These are phyloP conservation scores for Lithobius niger DNA, from an alignment of 1,140 invertebrate genomes.

Conservation along the genomic window DNA sequence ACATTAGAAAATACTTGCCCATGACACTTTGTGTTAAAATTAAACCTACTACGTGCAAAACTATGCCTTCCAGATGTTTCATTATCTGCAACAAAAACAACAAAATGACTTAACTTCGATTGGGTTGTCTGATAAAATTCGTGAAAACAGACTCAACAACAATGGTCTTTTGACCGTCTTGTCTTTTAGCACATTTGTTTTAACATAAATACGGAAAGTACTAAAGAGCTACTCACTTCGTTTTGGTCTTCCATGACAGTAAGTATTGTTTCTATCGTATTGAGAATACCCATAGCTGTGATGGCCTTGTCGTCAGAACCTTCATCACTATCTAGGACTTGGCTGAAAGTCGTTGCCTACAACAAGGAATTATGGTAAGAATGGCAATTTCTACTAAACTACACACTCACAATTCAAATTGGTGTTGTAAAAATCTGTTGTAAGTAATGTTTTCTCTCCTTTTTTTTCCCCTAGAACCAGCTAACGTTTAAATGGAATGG, in stretches of 20 bases:
- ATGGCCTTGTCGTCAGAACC: conserved; percentile 92
- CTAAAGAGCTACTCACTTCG: conserved; percentile 32
- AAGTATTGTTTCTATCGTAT: conserved; percentile 90
- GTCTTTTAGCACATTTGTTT: no score
- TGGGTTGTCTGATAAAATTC: no score
- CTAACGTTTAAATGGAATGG: no score
- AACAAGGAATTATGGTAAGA: conserved; percentile 11
- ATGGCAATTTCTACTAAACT: background rate
- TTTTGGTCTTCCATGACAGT: conserved; percentile 83
- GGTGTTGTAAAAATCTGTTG: no score
- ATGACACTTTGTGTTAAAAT: conserved; percentile 73
- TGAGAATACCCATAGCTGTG: conserved; percentile 89
- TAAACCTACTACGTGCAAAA: conserved; percentile 79
- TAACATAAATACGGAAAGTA: no score
- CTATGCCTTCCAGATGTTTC: conserved; percentile 77
- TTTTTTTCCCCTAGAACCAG: no score
- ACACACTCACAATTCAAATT: no score
- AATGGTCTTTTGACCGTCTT: no score
- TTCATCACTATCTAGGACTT: conserved; percentile 69
- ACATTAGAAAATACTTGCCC: conserved; percentile 37
- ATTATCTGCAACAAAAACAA: conserved; percentile 49
- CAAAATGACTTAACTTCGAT: no score
- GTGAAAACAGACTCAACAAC: no score
- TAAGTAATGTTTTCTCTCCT: no score
- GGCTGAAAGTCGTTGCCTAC: conserved; percentile 74